Evolutionary conservation across 2,888 invertebrate genomes (phyloP).

Genomic region (Cacoxenus indagator): DNA sequence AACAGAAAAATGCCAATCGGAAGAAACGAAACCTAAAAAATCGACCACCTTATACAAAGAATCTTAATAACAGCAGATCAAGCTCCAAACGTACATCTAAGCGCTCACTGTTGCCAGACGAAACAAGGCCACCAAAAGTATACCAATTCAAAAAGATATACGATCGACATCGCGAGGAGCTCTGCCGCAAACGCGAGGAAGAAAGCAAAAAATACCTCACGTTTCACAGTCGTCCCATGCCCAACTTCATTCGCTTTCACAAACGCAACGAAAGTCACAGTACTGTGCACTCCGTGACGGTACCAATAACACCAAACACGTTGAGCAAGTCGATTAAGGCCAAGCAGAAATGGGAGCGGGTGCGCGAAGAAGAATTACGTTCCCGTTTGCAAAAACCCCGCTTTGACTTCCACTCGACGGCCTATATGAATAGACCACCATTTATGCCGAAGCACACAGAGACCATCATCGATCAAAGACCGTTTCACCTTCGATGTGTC

Average conservation of each 20-base stretch:
- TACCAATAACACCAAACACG: slow-evolving; percentile 39
- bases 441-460: slow-evolving; percentile 41
- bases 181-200: not conserved
- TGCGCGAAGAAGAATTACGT: not conserved
- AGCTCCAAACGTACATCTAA: not conserved
- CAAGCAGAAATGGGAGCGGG: slow-evolving; percentile 1
- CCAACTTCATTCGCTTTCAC: slow-evolving; percentile 34
- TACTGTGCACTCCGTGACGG: slow-evolving; percentile 31
- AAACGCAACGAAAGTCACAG: not conserved
- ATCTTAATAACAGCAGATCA: not conserved
- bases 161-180: slow-evolving; percentile 14
- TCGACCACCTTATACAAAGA: no score
- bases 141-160: slow-evolving; percentile 31
- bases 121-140: slow-evolving; percentile 20
- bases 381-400: not conserved
- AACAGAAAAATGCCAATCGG: not conserved
- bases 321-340: slow-evolving; percentile 33
- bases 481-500: slow-evolving; percentile 35
- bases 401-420: not conserved
- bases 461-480: slow-evolving; percentile 32
- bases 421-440: slow-evolving; percentile 35
- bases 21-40: slow-evolving; percentile 38
- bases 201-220: not conserved
- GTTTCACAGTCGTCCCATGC: slow-evolving; percentile 39
- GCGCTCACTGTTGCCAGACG: not conserved